phyloP scores from a whole-genome alignment of 2,113 vertebrate species.

The Chionodraco myersi region DNA sequence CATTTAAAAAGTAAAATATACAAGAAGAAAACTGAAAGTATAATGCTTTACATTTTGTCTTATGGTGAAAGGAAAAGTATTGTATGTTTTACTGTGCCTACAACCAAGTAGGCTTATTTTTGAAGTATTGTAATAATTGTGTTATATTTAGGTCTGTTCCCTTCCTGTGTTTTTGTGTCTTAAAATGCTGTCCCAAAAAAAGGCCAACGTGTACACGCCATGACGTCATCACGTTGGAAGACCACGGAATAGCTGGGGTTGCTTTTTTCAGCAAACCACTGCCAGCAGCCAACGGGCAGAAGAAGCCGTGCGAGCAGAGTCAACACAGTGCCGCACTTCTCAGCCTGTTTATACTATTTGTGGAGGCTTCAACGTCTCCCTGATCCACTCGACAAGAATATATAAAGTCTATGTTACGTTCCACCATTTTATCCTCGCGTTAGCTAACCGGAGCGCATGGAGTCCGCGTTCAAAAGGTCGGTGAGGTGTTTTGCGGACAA shows the following conservation, averaged over 20 bases:
- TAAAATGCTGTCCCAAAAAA: not conserved
- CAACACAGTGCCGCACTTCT: not conserved
- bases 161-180: not conserved
- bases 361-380: not conserved
- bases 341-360: not conserved
- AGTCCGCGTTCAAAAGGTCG: slow-evolving; percentile 43
- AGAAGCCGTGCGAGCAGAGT: not conserved
- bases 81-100: not conserved
- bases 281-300: slow-evolving; percentile 41
- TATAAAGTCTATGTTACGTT: not conserved
- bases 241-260: slow-evolving; percentile 8
- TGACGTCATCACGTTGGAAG: slow-evolving; percentile 58
- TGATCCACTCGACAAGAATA: not conserved
- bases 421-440: not conserved
- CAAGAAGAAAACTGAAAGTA: not conserved
- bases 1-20: not conserved
- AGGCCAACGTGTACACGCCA: not conserved
- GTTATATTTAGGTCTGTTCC: not conserved
- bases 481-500: slow-evolving; percentile 49
- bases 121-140: not conserved
- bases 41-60: not conserved
- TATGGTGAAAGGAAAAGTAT: not conserved
- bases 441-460: slow-evolving; percentile 50
- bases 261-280: slow-evolving; percentile 26
- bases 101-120: not conserved